phyloP scores from a whole-genome alignment of 2,113 vertebrate genomes.

The Todiramphus chloris region DNA sequence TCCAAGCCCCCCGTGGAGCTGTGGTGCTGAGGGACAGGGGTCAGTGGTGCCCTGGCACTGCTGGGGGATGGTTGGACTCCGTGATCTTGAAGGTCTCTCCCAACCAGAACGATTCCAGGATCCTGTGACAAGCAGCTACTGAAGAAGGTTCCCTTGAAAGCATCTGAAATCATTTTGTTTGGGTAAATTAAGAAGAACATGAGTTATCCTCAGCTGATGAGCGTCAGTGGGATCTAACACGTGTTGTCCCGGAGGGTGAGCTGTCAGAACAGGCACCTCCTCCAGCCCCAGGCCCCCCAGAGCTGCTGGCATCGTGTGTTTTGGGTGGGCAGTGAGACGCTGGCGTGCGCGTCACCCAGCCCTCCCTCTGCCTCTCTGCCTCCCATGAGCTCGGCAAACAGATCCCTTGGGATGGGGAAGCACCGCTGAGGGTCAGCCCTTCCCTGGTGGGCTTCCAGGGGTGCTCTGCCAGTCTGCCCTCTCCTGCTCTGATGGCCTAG shows the following conservation, averaged over 20 bases:
- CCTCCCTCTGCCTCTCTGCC: neutral
- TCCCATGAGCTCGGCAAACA: neutral
- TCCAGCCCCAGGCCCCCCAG: neutral
- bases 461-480: accelerated
- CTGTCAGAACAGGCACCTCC: neutral
- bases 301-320: neutral
- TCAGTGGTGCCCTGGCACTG: no score
- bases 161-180: neutral
- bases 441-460: neutral
- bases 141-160: neutral
- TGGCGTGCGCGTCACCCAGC: neutral
- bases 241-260: neutral
- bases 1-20: no score
- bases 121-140: neutral
- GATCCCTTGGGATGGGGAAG: neutral
- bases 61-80: no score
- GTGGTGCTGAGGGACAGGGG: no score
- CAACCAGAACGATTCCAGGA: no score
- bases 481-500: accelerated
- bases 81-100: no score
- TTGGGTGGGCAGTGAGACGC: neutral
- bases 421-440: accelerated
- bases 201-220: constrained; percentile 45
- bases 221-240: neutral
- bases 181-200: neutral